Evolutionary conservation across 2,797 vertebrate species (phyloP), one percentile per base, ranked within the genome.

Genomic region (Cryptoblepharus egeriae): DNA sequence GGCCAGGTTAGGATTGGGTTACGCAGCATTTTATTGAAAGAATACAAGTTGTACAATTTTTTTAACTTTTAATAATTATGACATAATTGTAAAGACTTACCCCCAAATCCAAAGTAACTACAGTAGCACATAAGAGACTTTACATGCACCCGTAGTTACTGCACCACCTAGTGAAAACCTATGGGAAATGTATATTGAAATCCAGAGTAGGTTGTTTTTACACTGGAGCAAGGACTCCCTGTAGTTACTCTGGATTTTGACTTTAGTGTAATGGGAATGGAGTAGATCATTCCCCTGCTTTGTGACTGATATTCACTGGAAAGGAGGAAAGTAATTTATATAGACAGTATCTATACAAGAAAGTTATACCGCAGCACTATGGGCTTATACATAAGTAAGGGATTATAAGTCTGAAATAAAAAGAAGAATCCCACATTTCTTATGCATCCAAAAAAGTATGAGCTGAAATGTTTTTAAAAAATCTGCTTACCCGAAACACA

Each of bases 281-380:
- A 72, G 70, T 73, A 72, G 79, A 86, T 83, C 20, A 64, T 49
- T 83, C 39, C 73, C 26, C 58, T 52, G 49, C 12, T 57, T 24
- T 2, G 4, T 30, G 30, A 22, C 30, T 10, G 3, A 32, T 79
- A 58, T 63, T 57, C 32, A 82, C 35, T n/a, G 60, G 65, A 35
- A 37, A 24, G 2, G 3, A 68, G 61, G 18, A 70, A 71, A 10
- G 77, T 42, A 65, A 15, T 18, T 77, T 82, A 67, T 60, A 82
- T 2, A 74, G 15, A n/a, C 6, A 58, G 74, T 73, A 1, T 64
- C 80, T 67, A 57, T 63, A 73, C 20, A 15, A 57, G 20, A 85
- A 70, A 32, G 78, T 52, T 75, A 24, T 26, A 26, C 2, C 1
- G 58, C 61, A 85, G 11, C 6, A 64, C 3, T 76, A 9, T 22